Base-by-base conservation (phyloP, 2,888 invertebrate genomes). In the Prenolepis imparis region DNA sequence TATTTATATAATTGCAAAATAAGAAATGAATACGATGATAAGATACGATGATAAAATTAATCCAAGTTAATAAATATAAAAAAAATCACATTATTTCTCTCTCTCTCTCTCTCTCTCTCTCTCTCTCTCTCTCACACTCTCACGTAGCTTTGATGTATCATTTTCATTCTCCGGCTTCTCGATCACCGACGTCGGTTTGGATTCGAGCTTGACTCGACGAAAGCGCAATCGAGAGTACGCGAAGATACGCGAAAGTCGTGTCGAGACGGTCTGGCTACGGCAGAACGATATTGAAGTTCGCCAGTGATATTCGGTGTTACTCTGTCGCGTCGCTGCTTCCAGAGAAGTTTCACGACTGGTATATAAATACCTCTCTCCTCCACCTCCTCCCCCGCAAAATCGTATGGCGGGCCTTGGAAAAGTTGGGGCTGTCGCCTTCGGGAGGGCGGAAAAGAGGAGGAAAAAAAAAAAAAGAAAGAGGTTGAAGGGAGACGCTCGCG, bases 361-460 rank as follows among this genome's bases (percentile, higher is more conserved):
- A 89, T 84, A 89, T 89, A 89, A 89, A 89, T 89, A 89, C n/a
- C 41, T 24, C 64, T 66, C 55, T 18, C 39, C 82, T 21, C 66
- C n/a, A n/a, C n/a, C n/a, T 28, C 28, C 28, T 28, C 3, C 28
- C 1, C 28, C 78, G 44, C 59, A 12, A 77, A 78, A 39, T 64
- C 84, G 87, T n/a, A n/a, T 87, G 73, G 66, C 84, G 57, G 68
- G 63, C 75, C 66, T 70, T 63, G 55, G 72, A 80, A 84, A 87
- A 87, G 83, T 87, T 85, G 67, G 85, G 55, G 59, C 59, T 74
- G 59, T 48, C 36, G 39, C 61, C 41, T 64, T 48, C 9, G 66
- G 55, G 59, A 21, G 24, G n/a, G 64, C 18, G 24, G 67, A n/a
- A 36, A 36, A 59, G 21, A 44, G 5, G 59, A 18, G 24, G 41